Conservation (phyloP, 2,888 invertebrate genomes). For the Tortrix viridana region DNA sequence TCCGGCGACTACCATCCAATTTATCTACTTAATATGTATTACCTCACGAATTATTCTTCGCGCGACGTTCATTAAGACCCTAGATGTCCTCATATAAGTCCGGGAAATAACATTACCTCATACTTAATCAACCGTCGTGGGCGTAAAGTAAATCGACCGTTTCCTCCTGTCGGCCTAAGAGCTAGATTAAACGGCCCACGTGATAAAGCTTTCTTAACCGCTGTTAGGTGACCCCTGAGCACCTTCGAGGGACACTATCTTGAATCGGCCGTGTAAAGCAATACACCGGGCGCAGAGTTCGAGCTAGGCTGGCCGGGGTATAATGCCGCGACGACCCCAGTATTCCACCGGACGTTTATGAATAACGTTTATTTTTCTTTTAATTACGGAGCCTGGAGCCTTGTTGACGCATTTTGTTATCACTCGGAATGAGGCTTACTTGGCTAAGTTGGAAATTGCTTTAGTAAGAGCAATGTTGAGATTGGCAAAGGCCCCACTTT, state of each 20-base stretch:
- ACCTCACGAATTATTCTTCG: conserved; percentile 52
- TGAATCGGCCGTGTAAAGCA: conserved; percentile 41
- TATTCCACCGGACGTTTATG: conserved; percentile 77
- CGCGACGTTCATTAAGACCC: conserved; percentile 57
- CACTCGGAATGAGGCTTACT: conserved; percentile 40
- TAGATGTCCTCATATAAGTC: conserved; percentile 59
- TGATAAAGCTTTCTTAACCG: conserved; percentile 70
- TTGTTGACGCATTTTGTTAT: conserved; percentile 62
- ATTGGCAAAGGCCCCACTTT: conserved; percentile 1
- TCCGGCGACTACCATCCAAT: conserved; percentile 15
- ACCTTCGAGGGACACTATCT: conserved; percentile 36
- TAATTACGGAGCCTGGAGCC: conserved; percentile 70
- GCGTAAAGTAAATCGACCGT: conserved; percentile 60
- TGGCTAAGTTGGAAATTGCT: conserved; percentile 20
- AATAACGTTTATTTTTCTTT: conserved; percentile 83
- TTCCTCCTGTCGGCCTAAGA: conserved; percentile 66
- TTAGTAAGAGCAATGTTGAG: conserved; percentile 5
- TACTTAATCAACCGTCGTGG: conserved; percentile 67
- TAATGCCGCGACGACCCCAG: conserved; percentile 69
- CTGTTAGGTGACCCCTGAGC: conserved; percentile 50
- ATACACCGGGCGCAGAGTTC: conserved; percentile 50
- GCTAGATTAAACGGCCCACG: conserved; percentile 78
- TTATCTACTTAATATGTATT: conserved; percentile 31
- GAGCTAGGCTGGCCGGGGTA: conserved; percentile 56
- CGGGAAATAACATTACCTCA: conserved; percentile 65